Base-by-base conservation (phyloP, 2,797 vertebrate species). In the Gallirallus australis region DNA sequence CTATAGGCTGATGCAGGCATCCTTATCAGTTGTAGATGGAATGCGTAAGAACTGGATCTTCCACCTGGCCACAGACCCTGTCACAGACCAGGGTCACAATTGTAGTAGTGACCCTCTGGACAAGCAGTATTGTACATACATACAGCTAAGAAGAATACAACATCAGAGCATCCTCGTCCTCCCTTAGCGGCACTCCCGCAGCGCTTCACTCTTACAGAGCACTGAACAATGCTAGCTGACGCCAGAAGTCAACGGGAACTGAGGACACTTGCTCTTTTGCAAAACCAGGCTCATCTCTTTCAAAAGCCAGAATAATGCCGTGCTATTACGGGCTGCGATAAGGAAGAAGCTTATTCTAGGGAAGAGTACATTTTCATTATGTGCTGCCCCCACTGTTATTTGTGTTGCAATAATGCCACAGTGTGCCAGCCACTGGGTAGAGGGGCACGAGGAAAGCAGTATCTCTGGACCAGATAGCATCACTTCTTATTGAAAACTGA, bases 11-110 rank as follows among this genome's bases (percentile, higher is more conserved):
- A 72, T n/a, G 25, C 24, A 35, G 10, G 30, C 10, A 6, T 64
- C 25, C 5, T n/a, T 42, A 4, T 1, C 40, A 7, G 19, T 4
- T 76, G 53, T 30, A 48, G 57, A 19, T 6, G 35, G 42, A 12
- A 33, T 25, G 37, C 5, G 24, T 30, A 90, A 66, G 60, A 82
- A 13, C 5, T 19, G 75, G 31, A 47, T 71, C 27, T 60, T 54
- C 75, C 35, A 76, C 30, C 12, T 33, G 16, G 47, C 24, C 47
- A 25, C 17, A 70, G n/a, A 77, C 3, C 3, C 53, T n/a, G 15
- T 10, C 30, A 42, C 0, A 0, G 15, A 7, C 28, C 28, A 33
- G 18, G 15, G 8, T 71, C 45, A 45, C 61, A 35, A 6, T 0
- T 42, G 24, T 57, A 37, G 27, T 13, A 64, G 54, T 17, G 50